Base-by-base conservation (phyloP, 2,888 invertebrate species). In the Strigamia maritima region DNA sequence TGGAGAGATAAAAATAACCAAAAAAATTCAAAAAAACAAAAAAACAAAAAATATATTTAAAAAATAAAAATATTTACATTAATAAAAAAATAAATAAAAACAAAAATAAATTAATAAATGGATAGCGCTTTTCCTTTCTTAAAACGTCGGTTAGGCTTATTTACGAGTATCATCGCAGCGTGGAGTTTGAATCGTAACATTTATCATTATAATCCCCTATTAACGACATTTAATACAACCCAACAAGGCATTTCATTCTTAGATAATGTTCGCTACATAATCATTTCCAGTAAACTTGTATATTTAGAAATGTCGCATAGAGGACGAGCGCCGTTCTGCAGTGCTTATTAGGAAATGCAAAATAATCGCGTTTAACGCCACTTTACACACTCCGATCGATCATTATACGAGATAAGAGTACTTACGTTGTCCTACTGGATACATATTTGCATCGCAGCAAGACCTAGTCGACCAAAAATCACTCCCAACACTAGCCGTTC, bases 371-470 rank as follows among this genome's bases (percentile, higher is more conserved):
- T 31, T 31, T 31, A 31, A 31, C 31, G 6, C 31, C 6, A 31
- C 3, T 31, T 31, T 31, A 31, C 31, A 31, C 6, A 6, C 6
- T 31, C 31, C 31, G 31, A 31, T 31, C 31, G 31, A 31, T 31
- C 6, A 31, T 4, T 31, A 31, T 4, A 54, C 4, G 22, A 4
- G 22, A 19, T 38, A 44, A 12, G 75, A 49, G 78, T 86, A 90
- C 90, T 90, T 88, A 90, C 90, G 90, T 87, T 90, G 90, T 86
- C 90, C 90, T 86, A 90, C 90, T 85, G 90, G 90, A 88, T 90
- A 90, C 90, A 90, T 90, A 19, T 60, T 81, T 54, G 60, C 79
- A 77, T 80, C 49, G 22, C 79, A 40, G 65, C 79, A 26, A 38
- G 19, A 8, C 79, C 22, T 31, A 75, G 70, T 60, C 60, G 24